Conservation (phyloP, 2,113 vertebrate species). For the Clarias magur region DNA sequence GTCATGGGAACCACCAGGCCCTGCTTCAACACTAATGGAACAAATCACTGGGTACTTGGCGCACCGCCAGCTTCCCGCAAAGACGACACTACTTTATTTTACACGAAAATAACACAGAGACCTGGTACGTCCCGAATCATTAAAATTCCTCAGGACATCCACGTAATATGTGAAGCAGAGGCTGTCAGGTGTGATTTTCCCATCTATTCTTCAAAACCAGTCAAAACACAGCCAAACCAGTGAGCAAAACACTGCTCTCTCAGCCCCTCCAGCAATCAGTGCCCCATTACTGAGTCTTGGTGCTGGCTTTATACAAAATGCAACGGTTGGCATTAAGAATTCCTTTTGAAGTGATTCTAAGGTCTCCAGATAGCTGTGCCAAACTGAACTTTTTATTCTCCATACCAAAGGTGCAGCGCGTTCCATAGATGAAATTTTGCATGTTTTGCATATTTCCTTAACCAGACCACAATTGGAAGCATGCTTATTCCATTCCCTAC, state of each 20-base stretch:
- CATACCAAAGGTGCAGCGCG: conserved; percentile 11
- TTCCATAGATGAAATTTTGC: conserved; percentile 8
- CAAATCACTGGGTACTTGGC: conserved; percentile 47
- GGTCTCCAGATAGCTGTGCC: background rate
- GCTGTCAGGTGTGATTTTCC: conserved; percentile 48
- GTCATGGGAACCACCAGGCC: conserved; percentile 49
- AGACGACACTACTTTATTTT: conserved; percentile 34
- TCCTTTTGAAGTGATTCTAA: conserved; percentile 51
- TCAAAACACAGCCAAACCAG: conserved; percentile 39
- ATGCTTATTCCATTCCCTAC: conserved; percentile 35
- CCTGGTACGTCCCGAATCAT: conserved; percentile 26
- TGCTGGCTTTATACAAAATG: conserved; percentile 28
- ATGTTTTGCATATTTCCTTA: conserved; percentile 50
- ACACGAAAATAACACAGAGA: conserved; percentile 23
- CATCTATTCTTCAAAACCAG: conserved; percentile 43
- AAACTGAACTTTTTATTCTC: conserved; percentile 22
- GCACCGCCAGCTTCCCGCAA: conserved; percentile 36
- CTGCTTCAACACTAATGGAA: conserved; percentile 48
- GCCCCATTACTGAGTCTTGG: conserved; percentile 15
- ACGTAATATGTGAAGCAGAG: conserved; percentile 28
- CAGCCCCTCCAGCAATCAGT: background rate
- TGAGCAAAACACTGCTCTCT: conserved; percentile 27
- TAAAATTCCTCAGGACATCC: conserved; percentile 43
- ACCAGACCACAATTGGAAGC: conserved; percentile 40
- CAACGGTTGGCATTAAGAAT: conserved; percentile 42